A percentile compares a stretch with the other conserved stretches of the same genome.
These are phyloP conservation scores for Dioctria rufipes DNA, from an alignment of 2,888 invertebrate species.

Conservation along the genomic window DNA sequence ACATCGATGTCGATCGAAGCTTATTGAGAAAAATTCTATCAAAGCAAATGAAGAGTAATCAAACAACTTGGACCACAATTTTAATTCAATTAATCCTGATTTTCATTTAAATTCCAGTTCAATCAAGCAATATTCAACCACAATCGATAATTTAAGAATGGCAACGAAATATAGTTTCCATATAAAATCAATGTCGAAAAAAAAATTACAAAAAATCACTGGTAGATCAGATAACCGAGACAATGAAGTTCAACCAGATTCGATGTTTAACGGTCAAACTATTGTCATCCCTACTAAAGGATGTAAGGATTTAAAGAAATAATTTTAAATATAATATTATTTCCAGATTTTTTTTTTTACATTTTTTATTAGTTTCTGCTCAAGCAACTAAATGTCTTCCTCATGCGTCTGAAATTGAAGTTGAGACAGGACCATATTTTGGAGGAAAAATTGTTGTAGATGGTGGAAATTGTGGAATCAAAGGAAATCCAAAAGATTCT, in stretches of 20 bases:
- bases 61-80: too few species aligned
- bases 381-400: conserved; percentile 85
- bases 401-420: conserved; percentile 86
- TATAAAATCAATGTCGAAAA: conserved; percentile 76
- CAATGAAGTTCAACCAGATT: conserved; percentile 70
- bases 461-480: conserved; percentile 81
- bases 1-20: conserved; percentile 79
- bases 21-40: conserved; percentile 65
- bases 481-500: conserved; percentile 81
- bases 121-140: conserved; percentile 73
- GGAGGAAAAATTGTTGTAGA: conserved; percentile 84
- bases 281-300: conserved; percentile 87
- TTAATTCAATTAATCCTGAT: neutral
- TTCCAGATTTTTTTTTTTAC: neutral
- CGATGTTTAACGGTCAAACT: conserved; percentile 76
- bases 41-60: conserved; percentile 57
- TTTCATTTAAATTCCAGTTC: conserved; percentile 60
- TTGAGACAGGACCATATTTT: conserved; percentile 86
- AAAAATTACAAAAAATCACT: conserved; percentile 71
- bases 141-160: conserved; percentile 82
- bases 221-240: conserved; percentile 70
- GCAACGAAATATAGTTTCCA: conserved; percentile 87
- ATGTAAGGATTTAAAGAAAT: conserved; percentile 76
- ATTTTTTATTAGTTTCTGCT: conserved; percentile 78
- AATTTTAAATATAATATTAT: neutral